Evolutionary conservation across 2,888 invertebrate genomes (phyloP).

Genomic region (Machimus atricapillus): DNA sequence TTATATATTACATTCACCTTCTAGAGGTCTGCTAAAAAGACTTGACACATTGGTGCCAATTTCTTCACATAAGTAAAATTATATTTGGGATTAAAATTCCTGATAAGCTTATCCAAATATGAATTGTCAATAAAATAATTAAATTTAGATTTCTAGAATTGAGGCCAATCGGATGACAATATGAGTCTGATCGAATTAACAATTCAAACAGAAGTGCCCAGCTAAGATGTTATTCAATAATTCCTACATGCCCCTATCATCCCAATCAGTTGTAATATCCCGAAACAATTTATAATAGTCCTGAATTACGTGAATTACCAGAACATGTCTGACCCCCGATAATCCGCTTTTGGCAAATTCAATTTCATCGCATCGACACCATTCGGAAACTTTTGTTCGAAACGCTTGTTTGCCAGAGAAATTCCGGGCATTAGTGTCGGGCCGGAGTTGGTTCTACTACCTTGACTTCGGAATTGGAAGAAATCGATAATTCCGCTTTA

Average conservation of each 20-base stretch:
- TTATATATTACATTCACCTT: background rate
- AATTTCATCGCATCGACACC: background rate
- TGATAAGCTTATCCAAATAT: background rate
- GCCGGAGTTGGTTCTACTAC: background rate
- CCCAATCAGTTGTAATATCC: background rate
- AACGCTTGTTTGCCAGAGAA: background rate
- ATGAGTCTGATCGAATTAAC: background rate
- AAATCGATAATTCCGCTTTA: slow-evolving; percentile 12
- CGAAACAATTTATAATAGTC: background rate
- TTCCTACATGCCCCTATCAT: background rate
- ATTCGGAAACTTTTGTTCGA: background rate
- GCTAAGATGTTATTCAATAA: background rate
- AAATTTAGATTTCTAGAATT: background rate
- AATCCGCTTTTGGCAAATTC: background rate
- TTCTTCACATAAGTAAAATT: background rate
- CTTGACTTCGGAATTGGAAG: background rate
- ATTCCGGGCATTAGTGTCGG: background rate
- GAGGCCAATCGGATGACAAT: background rate
- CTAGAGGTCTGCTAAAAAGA: background rate
- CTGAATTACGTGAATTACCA: background rate
- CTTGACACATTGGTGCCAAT: background rate
- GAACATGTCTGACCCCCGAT: background rate
- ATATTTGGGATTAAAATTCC: background rate
- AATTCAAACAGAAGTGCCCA: background rate
- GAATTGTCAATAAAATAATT: background rate